Evolutionary conservation across 2,113 vertebrate species (phyloP).

Genomic region (Sebastes schlegelii): DNA sequence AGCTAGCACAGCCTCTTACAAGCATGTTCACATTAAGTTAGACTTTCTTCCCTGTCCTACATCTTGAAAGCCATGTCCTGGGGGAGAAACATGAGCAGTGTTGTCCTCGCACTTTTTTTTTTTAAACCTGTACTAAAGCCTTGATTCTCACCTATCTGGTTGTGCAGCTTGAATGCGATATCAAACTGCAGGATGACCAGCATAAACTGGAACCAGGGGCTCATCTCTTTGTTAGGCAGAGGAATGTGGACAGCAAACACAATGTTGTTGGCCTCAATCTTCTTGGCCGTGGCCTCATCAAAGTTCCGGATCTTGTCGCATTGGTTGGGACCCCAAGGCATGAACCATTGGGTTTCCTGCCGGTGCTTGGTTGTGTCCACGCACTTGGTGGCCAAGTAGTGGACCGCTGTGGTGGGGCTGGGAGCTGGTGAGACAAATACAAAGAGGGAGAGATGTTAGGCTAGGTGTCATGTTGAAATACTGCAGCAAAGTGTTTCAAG

Average conservation of each 20-base stretch:
- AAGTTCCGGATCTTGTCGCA: slow-evolving; percentile 92
- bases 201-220: slow-evolving; percentile 99
- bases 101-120: not conserved
- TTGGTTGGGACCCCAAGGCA: slow-evolving; percentile 92
- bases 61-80: not conserved
- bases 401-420: slow-evolving; percentile 89
- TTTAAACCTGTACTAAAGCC: not conserved
- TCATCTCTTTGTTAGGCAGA: slow-evolving; percentile 92
- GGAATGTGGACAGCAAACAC: slow-evolving; percentile 96
- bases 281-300: slow-evolving; percentile 89
- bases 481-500: slow-evolving; percentile 26
- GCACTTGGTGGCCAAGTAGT: slow-evolving; percentile 91
- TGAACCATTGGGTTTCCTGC: slow-evolving; percentile 90
- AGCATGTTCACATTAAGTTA: not conserved
- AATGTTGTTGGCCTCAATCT: slow-evolving; percentile 95
- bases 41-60: not conserved
- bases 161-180: slow-evolving; percentile 93
- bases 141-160: slow-evolving; percentile 91
- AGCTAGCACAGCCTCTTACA: not conserved
- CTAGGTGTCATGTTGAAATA: slow-evolving; percentile 34
- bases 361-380: slow-evolving; percentile 89
- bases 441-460: slow-evolving; percentile 40
- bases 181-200: slow-evolving; percentile 95
- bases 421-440: slow-evolving; percentile 86
- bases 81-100: not conserved